Conservation (phyloP, 1,140 invertebrate species). For the Drosophila repletoides region DNA sequence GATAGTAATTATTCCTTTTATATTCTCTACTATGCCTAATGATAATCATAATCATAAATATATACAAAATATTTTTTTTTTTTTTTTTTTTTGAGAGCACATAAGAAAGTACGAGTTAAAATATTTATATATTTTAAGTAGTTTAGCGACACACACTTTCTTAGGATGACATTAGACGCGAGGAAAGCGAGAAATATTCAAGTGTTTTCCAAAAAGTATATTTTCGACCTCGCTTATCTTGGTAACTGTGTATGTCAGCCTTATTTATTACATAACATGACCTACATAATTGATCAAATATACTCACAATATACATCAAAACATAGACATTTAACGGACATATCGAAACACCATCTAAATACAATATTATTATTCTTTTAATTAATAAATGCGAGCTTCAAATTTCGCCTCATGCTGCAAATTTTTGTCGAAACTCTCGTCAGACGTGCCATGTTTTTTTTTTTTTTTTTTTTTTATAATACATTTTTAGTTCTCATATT, state of each 20-base stretch:
- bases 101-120: constrained; percentile 51
- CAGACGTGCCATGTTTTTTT: constrained; percentile 66
- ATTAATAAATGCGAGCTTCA: constrained; percentile 35
- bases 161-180: neutral
- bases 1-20: constrained; percentile 80
- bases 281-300: too few relatives aligned
- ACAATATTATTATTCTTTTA: constrained; percentile 31
- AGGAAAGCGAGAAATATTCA: neutral
- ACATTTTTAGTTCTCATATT: constrained; percentile 27
- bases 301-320: too few relatives aligned
- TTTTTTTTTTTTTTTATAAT: too few relatives aligned
- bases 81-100: constrained; percentile 71
- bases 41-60: constrained; percentile 61
- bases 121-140: constrained; percentile 62
- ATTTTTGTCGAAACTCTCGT: constrained; percentile 34
- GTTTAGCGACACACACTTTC: constrained; percentile 37
- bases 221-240: too few relatives aligned
- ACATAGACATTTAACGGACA: constrained; percentile 22
- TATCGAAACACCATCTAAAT: constrained; percentile 25
- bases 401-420: constrained; percentile 25
- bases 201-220: too few relatives aligned
- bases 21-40: constrained; percentile 77
- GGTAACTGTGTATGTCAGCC: too few relatives aligned
- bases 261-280: too few relatives aligned
- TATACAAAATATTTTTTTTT: constrained; percentile 31